Evolutionary conservation across 1,140 invertebrate species (phyloP).

Genomic region (Andricus grossulariae): DNA sequence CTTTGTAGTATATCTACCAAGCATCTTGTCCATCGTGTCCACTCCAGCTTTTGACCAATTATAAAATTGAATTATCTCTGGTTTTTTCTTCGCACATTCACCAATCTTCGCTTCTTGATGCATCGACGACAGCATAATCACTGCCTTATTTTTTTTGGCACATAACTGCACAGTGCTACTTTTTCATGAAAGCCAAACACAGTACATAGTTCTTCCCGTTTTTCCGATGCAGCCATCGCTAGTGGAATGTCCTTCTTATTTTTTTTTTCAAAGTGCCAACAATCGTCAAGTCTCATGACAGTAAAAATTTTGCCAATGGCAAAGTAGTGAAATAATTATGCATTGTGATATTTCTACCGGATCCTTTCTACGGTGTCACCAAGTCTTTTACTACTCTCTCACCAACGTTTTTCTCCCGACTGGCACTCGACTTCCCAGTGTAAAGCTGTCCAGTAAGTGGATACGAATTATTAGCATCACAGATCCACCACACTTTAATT

Average conservation of each 20-base stretch:
- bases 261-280: not conserved
- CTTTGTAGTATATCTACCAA: too few species aligned
- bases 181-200: too few species aligned
- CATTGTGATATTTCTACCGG: constrained; percentile 54
- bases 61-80: too few species aligned
- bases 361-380: constrained; percentile 46
- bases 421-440: constrained; percentile 4
- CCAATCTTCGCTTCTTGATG: too few species aligned
- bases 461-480: constrained; percentile 49
- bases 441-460: constrained; percentile 59
- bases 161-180: too few species aligned
- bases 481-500: constrained; percentile 53
- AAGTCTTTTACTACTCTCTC: constrained; percentile 57
- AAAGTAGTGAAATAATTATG: constrained; percentile 61
- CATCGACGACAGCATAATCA: too few species aligned
- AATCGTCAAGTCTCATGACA: not conserved
- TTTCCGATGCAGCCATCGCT: constrained; percentile 46
- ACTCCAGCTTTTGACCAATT: too few species aligned
- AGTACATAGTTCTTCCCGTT: too few species aligned
- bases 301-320: constrained; percentile 50
- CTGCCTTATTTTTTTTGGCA: too few species aligned
- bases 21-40: too few species aligned
- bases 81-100: too few species aligned
- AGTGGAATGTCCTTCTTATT: constrained; percentile 62
- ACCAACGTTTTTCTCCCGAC: constrained; percentile 40